Base-by-base conservation (phyloP, 2,113 vertebrate genomes). In the Loxodonta africana region DNA sequence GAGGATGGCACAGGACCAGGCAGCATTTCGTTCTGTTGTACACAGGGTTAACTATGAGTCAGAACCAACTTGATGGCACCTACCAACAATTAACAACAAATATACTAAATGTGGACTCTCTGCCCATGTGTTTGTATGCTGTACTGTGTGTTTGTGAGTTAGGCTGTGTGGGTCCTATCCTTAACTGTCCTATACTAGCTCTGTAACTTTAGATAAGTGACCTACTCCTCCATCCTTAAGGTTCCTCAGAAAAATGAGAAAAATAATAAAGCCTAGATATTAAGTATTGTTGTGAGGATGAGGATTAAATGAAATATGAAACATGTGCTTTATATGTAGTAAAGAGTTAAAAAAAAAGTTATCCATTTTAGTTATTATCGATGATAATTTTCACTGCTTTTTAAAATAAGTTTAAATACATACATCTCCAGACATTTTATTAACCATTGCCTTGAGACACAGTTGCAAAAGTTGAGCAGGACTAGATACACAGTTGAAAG, bases 401-500 rank as follows among this genome's bases (percentile, higher is more conserved):
- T 95, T 6, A 94, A 97, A 81, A 78, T 65, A 80, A 84, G 23
- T 21, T 90, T 69, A 21, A 81, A 65, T 57, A 88, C 46, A 74
- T 37, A 2, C 6, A 90, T 25, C 25, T 95, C 80, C 60, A 83
- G 17, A 76, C 83, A 88, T 44, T 84, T 62, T 87, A 63, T n/a
- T 84, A 44, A 33, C 28, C 53, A 60, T 37, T 95, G 21, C 88
- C 41, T 83, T 92, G 28, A 95, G 37, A 85, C 0, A 6, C 20
- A 78, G 28, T 88, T 88, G 26, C 37, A 51, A 93, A 97, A 91
- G 46, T 67, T 85, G 21, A 91, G 81, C 6, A 76, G 51, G 62
- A 83, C 18, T 81, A 63, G 37, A 4, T 11, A 28, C 18, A 80
- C 30, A 20, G 71, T 95, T 65, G 73, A 95, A 83, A 84, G 41